Evolutionary conservation across 2,113 vertebrate genomes (phyloP).

Genomic region (Pachyramphus minor): DNA sequence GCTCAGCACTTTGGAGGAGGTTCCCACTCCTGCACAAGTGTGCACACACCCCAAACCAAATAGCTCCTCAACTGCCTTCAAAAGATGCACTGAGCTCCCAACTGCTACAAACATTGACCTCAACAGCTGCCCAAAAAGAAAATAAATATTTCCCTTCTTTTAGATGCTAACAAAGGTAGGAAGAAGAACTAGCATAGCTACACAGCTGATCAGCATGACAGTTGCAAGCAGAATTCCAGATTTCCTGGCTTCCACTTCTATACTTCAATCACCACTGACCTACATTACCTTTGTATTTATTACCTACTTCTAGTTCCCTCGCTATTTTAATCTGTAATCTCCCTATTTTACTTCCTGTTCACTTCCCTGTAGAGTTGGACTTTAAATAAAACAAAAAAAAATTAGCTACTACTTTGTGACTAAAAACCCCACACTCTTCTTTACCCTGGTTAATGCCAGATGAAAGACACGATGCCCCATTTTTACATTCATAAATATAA

Average conservation of each 20-base stretch:
- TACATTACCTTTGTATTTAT: not conserved
- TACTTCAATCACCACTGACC: not conserved
- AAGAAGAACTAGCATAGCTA: not conserved
- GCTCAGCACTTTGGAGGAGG: accelerated
- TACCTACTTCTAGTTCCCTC: not conserved
- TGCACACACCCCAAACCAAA: not conserved
- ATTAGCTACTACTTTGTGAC: not conserved
- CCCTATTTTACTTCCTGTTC: not conserved
- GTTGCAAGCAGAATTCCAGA: not conserved
- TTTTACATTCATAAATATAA: not conserved
- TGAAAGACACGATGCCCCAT: not conserved
- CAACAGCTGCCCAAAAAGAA: not conserved
- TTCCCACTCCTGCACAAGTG: not conserved
- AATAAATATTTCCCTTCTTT: not conserved
- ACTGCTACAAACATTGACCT: not conserved
- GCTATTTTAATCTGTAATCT: not conserved
- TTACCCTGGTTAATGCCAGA: not conserved
- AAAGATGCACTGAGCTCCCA: not conserved
- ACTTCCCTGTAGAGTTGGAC: not conserved
- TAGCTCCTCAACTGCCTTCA: not conserved
- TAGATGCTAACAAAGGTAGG: not conserved
- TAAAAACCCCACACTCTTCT: not conserved
- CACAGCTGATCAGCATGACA: not conserved
- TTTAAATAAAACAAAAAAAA: not conserved
- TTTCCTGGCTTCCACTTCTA: not conserved